Evolutionary conservation across 2,797 vertebrate species (phyloP).

Genomic region (Semaprochilodus insignis): DNA sequence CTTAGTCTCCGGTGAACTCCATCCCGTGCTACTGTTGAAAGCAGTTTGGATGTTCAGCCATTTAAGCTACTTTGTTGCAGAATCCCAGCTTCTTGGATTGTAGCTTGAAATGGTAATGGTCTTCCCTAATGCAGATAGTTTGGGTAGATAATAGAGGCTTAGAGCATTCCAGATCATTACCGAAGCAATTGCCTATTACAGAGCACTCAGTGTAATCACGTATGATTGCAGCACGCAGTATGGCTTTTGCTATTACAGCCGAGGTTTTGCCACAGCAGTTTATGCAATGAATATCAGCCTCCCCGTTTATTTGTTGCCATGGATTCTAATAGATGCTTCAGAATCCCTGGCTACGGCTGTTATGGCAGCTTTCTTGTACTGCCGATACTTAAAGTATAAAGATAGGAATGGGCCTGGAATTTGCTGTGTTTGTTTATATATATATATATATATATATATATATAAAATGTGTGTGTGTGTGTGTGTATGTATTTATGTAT

Average conservation of each 20-base stretch:
- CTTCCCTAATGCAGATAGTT: not conserved
- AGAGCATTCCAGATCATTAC: not conserved
- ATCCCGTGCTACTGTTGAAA: not conserved
- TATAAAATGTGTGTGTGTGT: too few relatives aligned
- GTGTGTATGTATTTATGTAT: too few relatives aligned
- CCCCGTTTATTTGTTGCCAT: slow-evolving; percentile 58
- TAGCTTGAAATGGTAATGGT: not conserved
- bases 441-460: too few relatives aligned
- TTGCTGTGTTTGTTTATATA: slow-evolving; percentile 5
- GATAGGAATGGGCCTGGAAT: slow-evolving; percentile 13
- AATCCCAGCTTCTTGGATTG: not conserved
- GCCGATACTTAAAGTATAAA: slow-evolving; percentile 41
- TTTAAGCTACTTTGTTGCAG: not conserved
- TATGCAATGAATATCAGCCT: slow-evolving; percentile 28
- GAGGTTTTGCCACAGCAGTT: slow-evolving; percentile 8
- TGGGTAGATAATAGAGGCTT: not conserved
- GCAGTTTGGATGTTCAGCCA: too few relatives aligned
- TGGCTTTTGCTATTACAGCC: slow-evolving; percentile 10
- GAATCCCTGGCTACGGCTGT: slow-evolving; percentile 56
- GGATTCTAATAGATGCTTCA: slow-evolving; percentile 55
- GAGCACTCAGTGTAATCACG: slow-evolving; percentile 8
- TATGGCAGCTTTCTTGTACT: slow-evolving; percentile 41
- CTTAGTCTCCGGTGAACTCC: not conserved
- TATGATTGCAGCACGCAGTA: slow-evolving; percentile 31
- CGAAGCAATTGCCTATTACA: slow-evolving; percentile 16